Conservation (phyloP, 2,888 invertebrate species). For the Agrotis clavis region DNA sequence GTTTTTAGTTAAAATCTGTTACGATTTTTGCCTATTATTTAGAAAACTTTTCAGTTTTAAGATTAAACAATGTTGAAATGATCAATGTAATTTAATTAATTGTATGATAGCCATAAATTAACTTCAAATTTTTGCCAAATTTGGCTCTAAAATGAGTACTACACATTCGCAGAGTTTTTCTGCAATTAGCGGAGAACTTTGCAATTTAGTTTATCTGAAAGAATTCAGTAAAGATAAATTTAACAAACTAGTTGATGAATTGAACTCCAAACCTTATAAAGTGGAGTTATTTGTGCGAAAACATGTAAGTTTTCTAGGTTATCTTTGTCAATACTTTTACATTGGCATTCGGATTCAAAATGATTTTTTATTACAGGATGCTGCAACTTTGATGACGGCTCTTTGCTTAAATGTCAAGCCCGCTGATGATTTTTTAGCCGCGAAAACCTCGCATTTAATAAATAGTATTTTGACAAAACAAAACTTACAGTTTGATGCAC, state of each 20-base stretch:
- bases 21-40: not conserved
- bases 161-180: slow-evolving; percentile 77
- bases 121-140: not conserved
- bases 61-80: not conserved
- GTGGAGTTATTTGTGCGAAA: slow-evolving; percentile 83
- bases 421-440: slow-evolving; percentile 89
- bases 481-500: slow-evolving; percentile 82
- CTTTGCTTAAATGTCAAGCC: slow-evolving; percentile 83
- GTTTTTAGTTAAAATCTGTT: slow-evolving; percentile 28
- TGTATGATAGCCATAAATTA: not conserved
- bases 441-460: slow-evolving; percentile 91
- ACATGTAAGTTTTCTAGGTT: slow-evolving; percentile 80
- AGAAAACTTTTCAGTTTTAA: not conserved
- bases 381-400: slow-evolving; percentile 76
- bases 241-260: slow-evolving; percentile 91
- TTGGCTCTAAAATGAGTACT: slow-evolving; percentile 66
- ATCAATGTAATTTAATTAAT: slow-evolving; percentile 2
- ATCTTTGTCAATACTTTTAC: slow-evolving; percentile 36
- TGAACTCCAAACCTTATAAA: slow-evolving; percentile 92
- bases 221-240: slow-evolving; percentile 87
- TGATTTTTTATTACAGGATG: slow-evolving; percentile 75
- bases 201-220: slow-evolving; percentile 80
- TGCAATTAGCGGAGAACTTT: slow-evolving; percentile 79
- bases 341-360: not conserved
- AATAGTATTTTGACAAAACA: slow-evolving; percentile 90